Conservation (phyloP, 2,888 invertebrate species). For the Drepanosiphum platanoidis region DNA sequence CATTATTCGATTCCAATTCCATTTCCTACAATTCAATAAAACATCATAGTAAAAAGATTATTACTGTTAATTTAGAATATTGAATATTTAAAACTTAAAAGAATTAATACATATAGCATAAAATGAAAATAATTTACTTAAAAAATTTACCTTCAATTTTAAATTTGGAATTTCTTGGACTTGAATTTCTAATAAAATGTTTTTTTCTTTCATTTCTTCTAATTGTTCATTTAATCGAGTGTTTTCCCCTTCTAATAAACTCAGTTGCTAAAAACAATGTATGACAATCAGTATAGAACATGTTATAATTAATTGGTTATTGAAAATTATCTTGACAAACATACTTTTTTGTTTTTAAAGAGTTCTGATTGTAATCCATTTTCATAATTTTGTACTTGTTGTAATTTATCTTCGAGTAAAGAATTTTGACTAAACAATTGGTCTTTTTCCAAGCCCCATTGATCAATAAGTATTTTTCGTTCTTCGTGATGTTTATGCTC, state of each 20-base stretch:
- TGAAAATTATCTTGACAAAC: not conserved
- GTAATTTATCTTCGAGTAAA: conserved; percentile 74
- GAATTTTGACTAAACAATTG: conserved; percentile 71
- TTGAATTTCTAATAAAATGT: conserved; percentile 70
- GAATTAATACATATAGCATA: not conserved
- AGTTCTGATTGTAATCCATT: conserved; percentile 75
- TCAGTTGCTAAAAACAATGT: conserved; percentile 63
- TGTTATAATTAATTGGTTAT: not conserved
- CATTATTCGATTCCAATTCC: conserved; percentile 69
- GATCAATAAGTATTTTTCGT: conserved; percentile 76
- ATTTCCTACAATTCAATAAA: conserved; percentile 65
- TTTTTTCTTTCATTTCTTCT: conserved; percentile 71
- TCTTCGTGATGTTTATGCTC: conserved; percentile 83
- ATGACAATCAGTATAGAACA: conserved; percentile 4
- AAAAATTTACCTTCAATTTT: conserved; percentile 65
- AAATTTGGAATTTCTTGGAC: conserved; percentile 67
- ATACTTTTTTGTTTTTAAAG: conserved; percentile 72
- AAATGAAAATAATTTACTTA: not conserved
- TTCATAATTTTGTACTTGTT: conserved; percentile 76
- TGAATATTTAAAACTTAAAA: not conserved
- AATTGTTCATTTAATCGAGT: conserved; percentile 70
- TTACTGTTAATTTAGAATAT: not conserved
- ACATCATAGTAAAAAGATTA: not conserved
- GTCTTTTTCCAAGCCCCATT: conserved; percentile 80
- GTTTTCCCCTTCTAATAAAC: conserved; percentile 65